A percentile compares a stretch with the other conserved stretches of the same genome.
Evolutionary conservation across 2,888 invertebrate genomes (phyloP).

Genomic region (Diploptera punctata): DNA sequence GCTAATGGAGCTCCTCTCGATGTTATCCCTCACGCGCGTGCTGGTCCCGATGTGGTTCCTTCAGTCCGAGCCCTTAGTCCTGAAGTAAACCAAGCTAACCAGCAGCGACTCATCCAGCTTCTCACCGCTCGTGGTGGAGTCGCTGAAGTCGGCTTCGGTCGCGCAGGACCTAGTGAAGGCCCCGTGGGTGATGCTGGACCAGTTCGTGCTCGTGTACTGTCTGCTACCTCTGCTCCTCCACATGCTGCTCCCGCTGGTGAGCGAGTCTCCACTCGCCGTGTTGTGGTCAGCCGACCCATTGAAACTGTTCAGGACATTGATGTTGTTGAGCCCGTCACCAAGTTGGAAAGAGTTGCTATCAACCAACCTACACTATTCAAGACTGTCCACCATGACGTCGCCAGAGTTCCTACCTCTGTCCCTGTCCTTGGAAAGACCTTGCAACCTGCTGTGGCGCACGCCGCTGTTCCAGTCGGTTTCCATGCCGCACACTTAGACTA

Average conservation of each 20-base stretch:
- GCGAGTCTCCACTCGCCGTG: slow-evolving; percentile 64
- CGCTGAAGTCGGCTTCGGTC: slow-evolving; percentile 52
- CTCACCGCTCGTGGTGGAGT: slow-evolving; percentile 55
- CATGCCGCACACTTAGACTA: too few relatives aligned
- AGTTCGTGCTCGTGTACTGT: slow-evolving; percentile 61
- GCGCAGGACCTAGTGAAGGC: slow-evolving; percentile 51
- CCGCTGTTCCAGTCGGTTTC: too few relatives aligned
- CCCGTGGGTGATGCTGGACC: slow-evolving; percentile 57
- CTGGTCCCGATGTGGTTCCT: slow-evolving; percentile 48
- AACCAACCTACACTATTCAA: slow-evolving; percentile 62
- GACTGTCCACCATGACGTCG: slow-evolving; percentile 56
- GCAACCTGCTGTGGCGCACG: slow-evolving; percentile 50
- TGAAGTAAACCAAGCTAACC: slow-evolving; percentile 55
- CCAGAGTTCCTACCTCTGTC: slow-evolving; percentile 56
- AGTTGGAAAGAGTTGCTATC: slow-evolving; percentile 63
- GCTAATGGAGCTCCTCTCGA: slow-evolving; percentile 46
- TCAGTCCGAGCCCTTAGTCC: slow-evolving; percentile 50
- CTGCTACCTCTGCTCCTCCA: slow-evolving; percentile 63
- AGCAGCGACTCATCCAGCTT: slow-evolving; percentile 60
- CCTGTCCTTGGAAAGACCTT: slow-evolving; percentile 54
- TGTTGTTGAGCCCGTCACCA: slow-evolving; percentile 65
- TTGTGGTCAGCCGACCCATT: slow-evolving; percentile 66
- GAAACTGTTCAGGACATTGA: slow-evolving; percentile 63
- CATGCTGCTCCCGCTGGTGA: slow-evolving; percentile 60
- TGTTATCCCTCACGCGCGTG: slow-evolving; percentile 31